Base-by-base conservation (phyloP, 2,888 invertebrate genomes). In the Tholera decimalis region DNA sequence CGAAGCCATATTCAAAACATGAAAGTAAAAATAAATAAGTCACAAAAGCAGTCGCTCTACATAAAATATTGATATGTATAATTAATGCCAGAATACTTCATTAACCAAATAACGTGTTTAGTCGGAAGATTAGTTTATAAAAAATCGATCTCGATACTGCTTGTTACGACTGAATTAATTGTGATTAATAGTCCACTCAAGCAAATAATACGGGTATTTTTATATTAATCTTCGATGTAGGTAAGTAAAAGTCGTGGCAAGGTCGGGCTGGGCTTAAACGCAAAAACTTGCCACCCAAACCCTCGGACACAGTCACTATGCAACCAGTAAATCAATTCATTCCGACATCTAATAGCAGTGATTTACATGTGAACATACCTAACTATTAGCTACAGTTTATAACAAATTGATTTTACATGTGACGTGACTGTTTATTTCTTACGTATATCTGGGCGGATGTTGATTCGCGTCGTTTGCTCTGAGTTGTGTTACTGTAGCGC, bases 241-340 rank as follows among this genome's bases (percentile, higher is more conserved):
- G 85, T 85, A 86, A 83, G 87, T 88, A 88, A 87, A 88, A 88
- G 87, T 88, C 87, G 78, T 47, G 13, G 59, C 86, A 89, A 89
- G 89, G 89, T 88, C 84, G 77, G 22, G 28, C 58, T 70, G 61
- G 61, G 13, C 30, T 44, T 35, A 41, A 68, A 39, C 37, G 73
- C 85, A 87, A 89, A 88, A 89, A 86, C 79, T 80, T 58, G 83
- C 77, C 81, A 78, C 76, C 80, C 81, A 71, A 58, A 80, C 74
- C 81, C 69, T 76, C 61, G 47, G 53, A 61, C 82, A 79, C 68
- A 80, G 82, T 74, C 18, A 37, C 51, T 18, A 50, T 11, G 13
- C 6, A 24, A 54, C 18, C 83, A 84, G 87, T 80, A 84, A 54
- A 58, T 49, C 57, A 71, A 77, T 54, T 67, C 20, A 9, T 20